phyloP scores from a whole-genome alignment of 92 coral and sea anemone genomes.

The Bergia sp. region DNA sequence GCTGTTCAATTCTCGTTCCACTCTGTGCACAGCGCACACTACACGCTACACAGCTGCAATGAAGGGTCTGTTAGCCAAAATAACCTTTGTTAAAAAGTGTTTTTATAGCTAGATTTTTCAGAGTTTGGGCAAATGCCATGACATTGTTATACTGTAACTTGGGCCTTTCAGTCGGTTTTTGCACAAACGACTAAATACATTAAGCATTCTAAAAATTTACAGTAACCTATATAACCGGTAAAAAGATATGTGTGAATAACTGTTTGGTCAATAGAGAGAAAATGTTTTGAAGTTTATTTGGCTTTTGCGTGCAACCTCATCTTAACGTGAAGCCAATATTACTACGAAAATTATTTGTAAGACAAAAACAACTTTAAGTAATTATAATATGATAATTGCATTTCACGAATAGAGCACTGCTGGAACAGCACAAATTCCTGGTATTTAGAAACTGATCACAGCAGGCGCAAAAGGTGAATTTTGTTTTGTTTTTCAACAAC shows the following conservation, averaged over 20 bases:
- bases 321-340: background rate
- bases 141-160: no score
- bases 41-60: background rate
- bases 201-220: background rate
- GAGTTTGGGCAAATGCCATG: no score
- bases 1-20: background rate
- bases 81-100: background rate
- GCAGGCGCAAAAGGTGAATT: constrained; percentile 2
- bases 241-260: background rate
- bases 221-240: background rate
- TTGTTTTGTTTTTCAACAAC: constrained; percentile 13
- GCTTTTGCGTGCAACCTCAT: background rate
- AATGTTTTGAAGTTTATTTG: background rate
- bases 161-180: no score
- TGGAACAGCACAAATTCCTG: background rate
- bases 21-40: background rate
- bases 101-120: background rate
- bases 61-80: background rate
- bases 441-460: constrained; percentile 11
- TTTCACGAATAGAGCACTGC: background rate
- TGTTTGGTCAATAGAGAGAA: background rate
- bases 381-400: background rate
- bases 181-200: background rate
- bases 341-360: background rate
- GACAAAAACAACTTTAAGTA: background rate